Conservation (phyloP, 2,113 vertebrate species). For the Ptilorrhoa leucosticta region DNA sequence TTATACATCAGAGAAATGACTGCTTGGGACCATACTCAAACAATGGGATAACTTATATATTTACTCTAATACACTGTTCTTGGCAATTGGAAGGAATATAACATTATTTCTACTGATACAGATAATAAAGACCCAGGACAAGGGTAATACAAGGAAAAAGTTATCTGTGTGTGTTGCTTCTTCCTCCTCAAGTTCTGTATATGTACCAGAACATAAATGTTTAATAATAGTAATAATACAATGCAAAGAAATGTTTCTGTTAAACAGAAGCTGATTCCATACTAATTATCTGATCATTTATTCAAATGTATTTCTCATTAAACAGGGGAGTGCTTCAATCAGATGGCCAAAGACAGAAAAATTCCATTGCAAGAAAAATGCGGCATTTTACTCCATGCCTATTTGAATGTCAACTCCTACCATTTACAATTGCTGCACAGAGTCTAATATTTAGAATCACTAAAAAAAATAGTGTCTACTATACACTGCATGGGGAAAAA, state of each 20-base stretch:
- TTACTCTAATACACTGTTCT: background rate
- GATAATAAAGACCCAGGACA: background rate
- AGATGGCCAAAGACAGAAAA: background rate
- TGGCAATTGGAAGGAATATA: background rate
- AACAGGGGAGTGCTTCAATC: background rate
- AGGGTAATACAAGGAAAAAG: background rate
- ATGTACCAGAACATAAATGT: background rate
- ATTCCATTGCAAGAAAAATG: background rate
- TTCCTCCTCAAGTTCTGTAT: background rate
- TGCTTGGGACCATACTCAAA: background rate
- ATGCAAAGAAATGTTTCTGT: background rate
- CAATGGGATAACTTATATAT: background rate
- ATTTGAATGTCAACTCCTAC: background rate
- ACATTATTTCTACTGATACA: background rate
- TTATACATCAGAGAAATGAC: background rate
- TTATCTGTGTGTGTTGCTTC: background rate
- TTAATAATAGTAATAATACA: background rate
- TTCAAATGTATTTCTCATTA: background rate
- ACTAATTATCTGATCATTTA: background rate
- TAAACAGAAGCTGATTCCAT: background rate
- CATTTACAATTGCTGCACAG: background rate
- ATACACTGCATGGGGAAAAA: background rate
- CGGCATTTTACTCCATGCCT: background rate
- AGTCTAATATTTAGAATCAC: background rate
- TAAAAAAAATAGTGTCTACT: background rate